Conservation (phyloP, 2,888 invertebrate genomes). For the Chrysotoxum bicinctum region DNA sequence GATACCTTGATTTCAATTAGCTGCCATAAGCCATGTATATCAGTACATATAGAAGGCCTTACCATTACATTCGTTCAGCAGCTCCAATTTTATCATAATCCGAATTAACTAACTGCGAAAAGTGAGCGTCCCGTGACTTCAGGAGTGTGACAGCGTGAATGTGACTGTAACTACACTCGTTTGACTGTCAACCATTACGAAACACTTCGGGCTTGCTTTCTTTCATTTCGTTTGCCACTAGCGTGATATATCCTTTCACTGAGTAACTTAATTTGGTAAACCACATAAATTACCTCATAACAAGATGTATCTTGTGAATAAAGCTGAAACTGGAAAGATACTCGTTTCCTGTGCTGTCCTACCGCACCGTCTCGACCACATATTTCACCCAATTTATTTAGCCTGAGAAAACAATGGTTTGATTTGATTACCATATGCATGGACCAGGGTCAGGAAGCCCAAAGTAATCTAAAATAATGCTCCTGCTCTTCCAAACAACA, state of each 20-base stretch:
- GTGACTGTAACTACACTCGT: not conserved
- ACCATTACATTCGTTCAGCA: not conserved
- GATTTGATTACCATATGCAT: constrained; percentile 63
- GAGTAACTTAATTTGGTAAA: constrained; percentile 32
- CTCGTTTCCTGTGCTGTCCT: not conserved
- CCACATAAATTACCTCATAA: constrained; percentile 63
- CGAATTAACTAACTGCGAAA: not conserved
- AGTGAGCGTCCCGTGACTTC: constrained; percentile 10
- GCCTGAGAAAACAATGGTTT: constrained; percentile 59
- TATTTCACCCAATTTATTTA: constrained; percentile 59
- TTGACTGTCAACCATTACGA: constrained; percentile 40
- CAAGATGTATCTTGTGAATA: constrained; percentile 47
- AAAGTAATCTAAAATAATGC: constrained; percentile 67
- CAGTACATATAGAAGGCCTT: not conserved
- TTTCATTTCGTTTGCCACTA: not conserved
- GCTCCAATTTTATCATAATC: constrained; percentile 9
- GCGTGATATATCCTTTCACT: constrained; percentile 59
- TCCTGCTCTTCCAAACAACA: not conserved
- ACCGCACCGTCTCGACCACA: constrained; percentile 3
- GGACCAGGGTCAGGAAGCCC: constrained; percentile 2
- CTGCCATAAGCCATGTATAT: not conserved
- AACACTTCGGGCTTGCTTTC: constrained; percentile 34
- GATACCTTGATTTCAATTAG: constrained; percentile 66
- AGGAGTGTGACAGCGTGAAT: not conserved
- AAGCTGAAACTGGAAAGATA: not conserved